A percentile compares a stretch with the other conserved stretches of the same genome.
Evolutionary conservation across 2,888 invertebrate species (phyloP).

Genomic region (Nephrotoma flavescens): DNA sequence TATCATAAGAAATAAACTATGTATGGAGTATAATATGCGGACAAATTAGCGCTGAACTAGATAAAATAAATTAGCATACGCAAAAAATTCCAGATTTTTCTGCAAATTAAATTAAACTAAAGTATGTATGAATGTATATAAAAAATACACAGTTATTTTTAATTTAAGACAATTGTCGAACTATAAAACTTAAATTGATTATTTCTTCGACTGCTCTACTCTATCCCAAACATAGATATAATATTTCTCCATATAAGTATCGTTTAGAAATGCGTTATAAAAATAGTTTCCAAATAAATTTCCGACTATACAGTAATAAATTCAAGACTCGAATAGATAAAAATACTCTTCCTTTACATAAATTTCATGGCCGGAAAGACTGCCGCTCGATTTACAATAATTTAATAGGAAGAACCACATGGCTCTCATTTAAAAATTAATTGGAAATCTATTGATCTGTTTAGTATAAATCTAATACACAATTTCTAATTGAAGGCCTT

Average conservation of each 20-base stretch:
- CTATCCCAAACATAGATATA: neutral
- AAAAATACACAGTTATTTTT: neutral
- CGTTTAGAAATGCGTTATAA: no score
- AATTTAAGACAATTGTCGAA: neutral
- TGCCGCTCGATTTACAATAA: neutral
- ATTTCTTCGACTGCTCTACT: neutral
- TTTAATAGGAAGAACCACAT: neutral
- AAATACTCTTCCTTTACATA: neutral
- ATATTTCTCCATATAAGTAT: no score
- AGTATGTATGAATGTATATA: neutral
- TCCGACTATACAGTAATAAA: neutral
- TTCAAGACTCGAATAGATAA: neutral
- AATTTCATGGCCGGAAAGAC: neutral
- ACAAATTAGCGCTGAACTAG: neutral
- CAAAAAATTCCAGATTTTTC: neutral
- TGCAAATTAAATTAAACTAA: neutral
- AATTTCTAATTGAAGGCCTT: neutral
- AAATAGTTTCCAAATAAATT: no score
- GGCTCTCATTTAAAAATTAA: neutral
- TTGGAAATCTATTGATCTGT: neutral
- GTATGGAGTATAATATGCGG: no score
- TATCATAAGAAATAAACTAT: no score
- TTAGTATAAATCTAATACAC: neutral
- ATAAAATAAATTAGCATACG: neutral
- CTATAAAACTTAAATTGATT: neutral